Conservation (phyloP, 2,113 vertebrate genomes). For the Parotia lawesii region DNA sequence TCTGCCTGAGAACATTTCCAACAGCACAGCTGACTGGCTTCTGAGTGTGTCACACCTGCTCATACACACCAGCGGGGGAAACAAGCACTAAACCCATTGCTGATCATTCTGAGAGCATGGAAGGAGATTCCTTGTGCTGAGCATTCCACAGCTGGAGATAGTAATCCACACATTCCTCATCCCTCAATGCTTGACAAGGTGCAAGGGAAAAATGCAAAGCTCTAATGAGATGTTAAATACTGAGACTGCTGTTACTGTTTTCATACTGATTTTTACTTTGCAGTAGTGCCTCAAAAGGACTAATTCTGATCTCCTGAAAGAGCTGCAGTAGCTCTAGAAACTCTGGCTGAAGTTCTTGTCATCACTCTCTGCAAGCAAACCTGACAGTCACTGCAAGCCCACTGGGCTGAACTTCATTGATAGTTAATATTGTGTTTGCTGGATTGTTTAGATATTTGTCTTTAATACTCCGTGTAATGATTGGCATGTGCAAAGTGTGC, state of each 20-base stretch:
- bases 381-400: neutral
- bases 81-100: slow-evolving; percentile 12
- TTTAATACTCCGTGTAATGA: neutral
- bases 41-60: slow-evolving; percentile 32
- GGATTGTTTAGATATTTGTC: neutral
- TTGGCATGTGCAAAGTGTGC: neutral
- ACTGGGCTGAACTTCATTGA: neutral
- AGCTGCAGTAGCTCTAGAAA: neutral
- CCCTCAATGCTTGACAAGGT: slow-evolving; percentile 12
- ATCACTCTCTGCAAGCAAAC: neutral
- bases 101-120: slow-evolving; percentile 11
- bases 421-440: neutral
- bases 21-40: slow-evolving; percentile 9
- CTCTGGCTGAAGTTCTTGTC: slow-evolving; percentile 33
- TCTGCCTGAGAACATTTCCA: slow-evolving; percentile 29
- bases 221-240: neutral
- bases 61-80: slow-evolving; percentile 4
- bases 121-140: slow-evolving; percentile 14
- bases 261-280: neutral
- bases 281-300: neutral
- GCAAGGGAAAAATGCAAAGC: neutral
- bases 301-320: neutral
- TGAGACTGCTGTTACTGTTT: neutral
- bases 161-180: slow-evolving; percentile 38
- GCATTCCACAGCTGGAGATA: neutral